These are phyloP conservation scores for Hyperoplus immaculatus DNA, from an alignment of 2,797 vertebrate species.

Conservation along the genomic window DNA sequence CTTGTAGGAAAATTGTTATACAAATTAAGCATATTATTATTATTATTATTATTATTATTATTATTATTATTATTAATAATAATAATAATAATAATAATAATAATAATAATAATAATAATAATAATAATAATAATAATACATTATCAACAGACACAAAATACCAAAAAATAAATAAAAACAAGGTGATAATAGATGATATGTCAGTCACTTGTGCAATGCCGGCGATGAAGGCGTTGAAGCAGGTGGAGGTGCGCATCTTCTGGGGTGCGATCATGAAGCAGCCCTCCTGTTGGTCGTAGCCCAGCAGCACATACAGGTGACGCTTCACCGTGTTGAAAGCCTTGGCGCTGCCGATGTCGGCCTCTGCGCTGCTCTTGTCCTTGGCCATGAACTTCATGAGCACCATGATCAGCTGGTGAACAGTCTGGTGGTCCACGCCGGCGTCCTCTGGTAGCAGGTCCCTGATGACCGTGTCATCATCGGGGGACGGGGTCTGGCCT, in stretches of 20 bases:
- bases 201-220: slow-evolving; percentile 94
- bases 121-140: too few relatives aligned
- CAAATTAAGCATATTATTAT: too few relatives aligned
- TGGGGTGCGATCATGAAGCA: slow-evolving; percentile 99
- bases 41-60: too few relatives aligned
- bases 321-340: slow-evolving; percentile 99
- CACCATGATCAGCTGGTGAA: slow-evolving; percentile 98
- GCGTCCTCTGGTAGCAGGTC: slow-evolving; percentile 96
- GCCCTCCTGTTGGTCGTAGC: slow-evolving; percentile 97
- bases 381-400: slow-evolving; percentile 99
- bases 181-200: background rate
- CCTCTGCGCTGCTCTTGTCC: slow-evolving; percentile 96
- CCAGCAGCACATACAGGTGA: slow-evolving; percentile 95
- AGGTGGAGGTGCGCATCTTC: slow-evolving; percentile 98
- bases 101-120: too few relatives aligned
- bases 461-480: slow-evolving; percentile 93
- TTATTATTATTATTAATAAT: too few relatives aligned
- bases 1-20: too few relatives aligned
- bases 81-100: too few relatives aligned
- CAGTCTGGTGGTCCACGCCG: slow-evolving; percentile 98
- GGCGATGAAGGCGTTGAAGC: slow-evolving; percentile 98
- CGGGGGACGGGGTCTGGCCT: slow-evolving; percentile 91
- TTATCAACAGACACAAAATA: background rate
- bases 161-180: background rate
- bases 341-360: slow-evolving; percentile 96